phyloP scores from a whole-genome alignment of 2,797 vertebrate species.

The Lacerta viridis region DNA sequence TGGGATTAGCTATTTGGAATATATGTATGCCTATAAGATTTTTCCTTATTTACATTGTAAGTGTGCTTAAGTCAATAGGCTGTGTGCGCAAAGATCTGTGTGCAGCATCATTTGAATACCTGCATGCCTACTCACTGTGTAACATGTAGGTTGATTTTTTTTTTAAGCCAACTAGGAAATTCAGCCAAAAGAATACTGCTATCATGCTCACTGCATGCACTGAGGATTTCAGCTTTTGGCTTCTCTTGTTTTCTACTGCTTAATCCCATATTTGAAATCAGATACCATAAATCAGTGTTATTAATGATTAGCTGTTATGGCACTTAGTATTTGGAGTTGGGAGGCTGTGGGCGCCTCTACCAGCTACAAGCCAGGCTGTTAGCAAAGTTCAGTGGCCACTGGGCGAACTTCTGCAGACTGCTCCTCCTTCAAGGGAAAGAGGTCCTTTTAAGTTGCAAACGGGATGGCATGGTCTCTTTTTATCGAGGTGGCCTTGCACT shows the following conservation, averaged over 20 bases:
- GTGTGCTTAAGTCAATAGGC: slow-evolving; percentile 23
- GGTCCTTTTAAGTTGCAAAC: slow-evolving; percentile 47
- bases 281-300: slow-evolving; percentile 61
- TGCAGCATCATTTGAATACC: slow-evolving; percentile 58
- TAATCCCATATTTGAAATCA: slow-evolving; percentile 63
- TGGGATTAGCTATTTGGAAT: slow-evolving; percentile 35
- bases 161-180: slow-evolving; percentile 18
- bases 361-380: slow-evolving; percentile 72
- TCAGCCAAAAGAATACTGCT: not conserved
- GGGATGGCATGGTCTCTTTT: slow-evolving; percentile 44
- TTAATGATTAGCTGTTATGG: slow-evolving; percentile 65
- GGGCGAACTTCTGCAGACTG: slow-evolving; percentile 62
- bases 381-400: slow-evolving; percentile 67
- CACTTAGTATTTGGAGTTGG: slow-evolving; percentile 67
- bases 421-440: slow-evolving; percentile 67
- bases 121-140: slow-evolving; percentile 24
- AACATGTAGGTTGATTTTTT: not conserved
- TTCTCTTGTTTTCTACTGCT: slow-evolving; percentile 60
- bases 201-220: slow-evolving; percentile 2
- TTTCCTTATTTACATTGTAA: slow-evolving; percentile 58
- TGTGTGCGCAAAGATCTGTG: slow-evolving; percentile 35
- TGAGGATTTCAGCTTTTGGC: slow-evolving; percentile 49
- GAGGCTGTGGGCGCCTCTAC: slow-evolving; percentile 63
- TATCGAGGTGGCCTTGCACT: slow-evolving; percentile 92
- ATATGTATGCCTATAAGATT: slow-evolving; percentile 34